Base-by-base conservation (phyloP, 2,113 vertebrate species). In the Illadopsis cleaveri region DNA sequence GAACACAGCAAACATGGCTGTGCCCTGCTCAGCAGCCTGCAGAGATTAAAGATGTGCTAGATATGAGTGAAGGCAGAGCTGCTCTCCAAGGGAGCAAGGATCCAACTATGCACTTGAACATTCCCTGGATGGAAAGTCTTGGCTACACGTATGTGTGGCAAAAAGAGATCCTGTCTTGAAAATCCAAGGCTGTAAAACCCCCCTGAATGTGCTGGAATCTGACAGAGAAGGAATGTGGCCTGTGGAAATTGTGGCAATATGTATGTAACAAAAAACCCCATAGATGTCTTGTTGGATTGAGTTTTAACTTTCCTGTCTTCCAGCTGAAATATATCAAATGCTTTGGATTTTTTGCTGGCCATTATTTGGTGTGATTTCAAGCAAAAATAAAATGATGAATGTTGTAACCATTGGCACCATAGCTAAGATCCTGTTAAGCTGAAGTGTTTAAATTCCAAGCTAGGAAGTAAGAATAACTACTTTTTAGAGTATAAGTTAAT, bases 281-380 rank as follows among this genome's bases (percentile, higher is more conserved):
- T 4, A 31, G 48, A 3, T 44, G 20, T 2, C 22, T 62, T 0
- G 0, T 33, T 44, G 25, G 30, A 62, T 60, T 71, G 45, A 53
- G 7, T 25, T 83, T 82, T 65, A 20, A 53, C 44, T 86, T 87
- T 77, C 21, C 33, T 48, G 33, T 12, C 23, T 93, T 91, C 17
- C 38, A 80, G 45, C 75, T 94, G 66, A 86, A 86, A 68, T 42
- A 14, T 4, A 24, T 56, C 28, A 82, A 57, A 10, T 38, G 16
- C 35, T 79, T 62, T 60, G 62, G 22, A 8, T 9, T 23, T 78
- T 82, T 89, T 90, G 69, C 60, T 82, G 54, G 71, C 42, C 28
- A 15, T 69, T 15, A 7, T 56, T 85, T 65, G 70, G 40, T 45
- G 28, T 56, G 61, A 54, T 47, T 87, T 48, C 37, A 61, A 42